Percentiles rank a stretch among this genome's conserved stretches.
Evolutionary conservation across 2,888 invertebrate genomes (phyloP).

Genomic region (Augochlorella aurata): DNA sequence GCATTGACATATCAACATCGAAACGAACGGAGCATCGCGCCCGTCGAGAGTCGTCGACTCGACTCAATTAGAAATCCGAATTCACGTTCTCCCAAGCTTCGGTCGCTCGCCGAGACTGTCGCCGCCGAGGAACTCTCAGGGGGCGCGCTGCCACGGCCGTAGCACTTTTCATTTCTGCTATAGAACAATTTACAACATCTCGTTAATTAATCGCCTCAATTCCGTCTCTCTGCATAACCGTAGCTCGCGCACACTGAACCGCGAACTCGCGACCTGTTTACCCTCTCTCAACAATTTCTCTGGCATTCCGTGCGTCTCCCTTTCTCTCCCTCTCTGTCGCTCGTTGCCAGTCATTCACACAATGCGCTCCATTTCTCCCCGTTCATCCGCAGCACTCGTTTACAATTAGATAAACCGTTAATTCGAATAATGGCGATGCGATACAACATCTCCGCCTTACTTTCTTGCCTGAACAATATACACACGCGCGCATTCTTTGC

Average conservation of each 20-base stretch:
- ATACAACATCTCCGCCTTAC: slow-evolving; percentile 49
- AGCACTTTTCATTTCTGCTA: slow-evolving; percentile 75
- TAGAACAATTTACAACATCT: slow-evolving; percentile 77
- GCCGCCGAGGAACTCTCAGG: slow-evolving; percentile 45
- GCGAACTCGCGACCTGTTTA: slow-evolving; percentile 41
- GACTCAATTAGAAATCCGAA: not conserved
- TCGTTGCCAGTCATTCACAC: not conserved
- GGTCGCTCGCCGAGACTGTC: not conserved
- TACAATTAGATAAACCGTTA: slow-evolving; percentile 63
- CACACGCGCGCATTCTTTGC: slow-evolving; percentile 35
- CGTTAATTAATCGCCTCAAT: slow-evolving; percentile 74
- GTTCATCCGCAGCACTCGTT: slow-evolving; percentile 51
- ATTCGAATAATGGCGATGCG: slow-evolving; percentile 59
- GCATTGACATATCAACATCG: slow-evolving; percentile 80
- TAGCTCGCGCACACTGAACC: slow-evolving; percentile 50
- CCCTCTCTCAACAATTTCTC: slow-evolving; percentile 4
- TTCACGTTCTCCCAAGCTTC: not conserved
- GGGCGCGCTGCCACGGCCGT: slow-evolving; percentile 69
- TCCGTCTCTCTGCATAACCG: slow-evolving; percentile 70
- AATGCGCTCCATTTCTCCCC: slow-evolving; percentile 9
- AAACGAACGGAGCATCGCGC: slow-evolving; percentile 71
- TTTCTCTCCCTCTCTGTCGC: not conserved
- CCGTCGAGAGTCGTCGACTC: slow-evolving; percentile 42
- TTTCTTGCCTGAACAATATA: slow-evolving; percentile 28
- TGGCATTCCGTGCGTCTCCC: not conserved